Conservation (phyloP, 2,113 vertebrate species). For the Scomber colias region DNA sequence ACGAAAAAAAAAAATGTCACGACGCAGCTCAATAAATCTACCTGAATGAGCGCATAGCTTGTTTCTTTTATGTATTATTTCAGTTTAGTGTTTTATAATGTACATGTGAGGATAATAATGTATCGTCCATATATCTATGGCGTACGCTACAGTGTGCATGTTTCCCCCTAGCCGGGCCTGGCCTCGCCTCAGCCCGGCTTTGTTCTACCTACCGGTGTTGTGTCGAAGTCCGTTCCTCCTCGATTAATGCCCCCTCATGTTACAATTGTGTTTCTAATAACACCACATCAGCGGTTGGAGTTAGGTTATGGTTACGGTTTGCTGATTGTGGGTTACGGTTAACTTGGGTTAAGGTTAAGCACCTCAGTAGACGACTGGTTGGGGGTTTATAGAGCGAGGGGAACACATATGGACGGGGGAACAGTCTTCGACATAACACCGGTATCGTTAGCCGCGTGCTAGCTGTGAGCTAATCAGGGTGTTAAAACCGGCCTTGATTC, state of each 20-base stretch:
- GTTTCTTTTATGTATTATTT: accelerated
- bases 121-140: accelerated
- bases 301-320: too few relatives aligned
- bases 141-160: too few relatives aligned
- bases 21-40: neutral
- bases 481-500: neutral
- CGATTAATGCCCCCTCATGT: too few relatives aligned
- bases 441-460: conserved; percentile 47
- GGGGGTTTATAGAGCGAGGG: too few relatives aligned
- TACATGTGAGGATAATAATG: accelerated
- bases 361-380: too few relatives aligned
- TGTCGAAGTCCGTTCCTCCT: too few relatives aligned
- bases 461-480: neutral
- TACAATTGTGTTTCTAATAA: too few relatives aligned
- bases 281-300: too few relatives aligned
- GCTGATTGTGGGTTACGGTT: too few relatives aligned
- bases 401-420: too few relatives aligned
- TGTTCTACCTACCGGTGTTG: conserved; percentile 56
- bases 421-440: neutral
- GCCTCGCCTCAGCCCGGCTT: conserved; percentile 65
- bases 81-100: too few relatives aligned
- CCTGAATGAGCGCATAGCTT: neutral
- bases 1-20: conserved; percentile 15
- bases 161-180: neutral
- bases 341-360: too few relatives aligned